A percentile compares a stretch with the other conserved stretches of the same genome.
Conservation (phyloP, 2,888 invertebrate genomes). For the Oscheius sp. region DNA sequence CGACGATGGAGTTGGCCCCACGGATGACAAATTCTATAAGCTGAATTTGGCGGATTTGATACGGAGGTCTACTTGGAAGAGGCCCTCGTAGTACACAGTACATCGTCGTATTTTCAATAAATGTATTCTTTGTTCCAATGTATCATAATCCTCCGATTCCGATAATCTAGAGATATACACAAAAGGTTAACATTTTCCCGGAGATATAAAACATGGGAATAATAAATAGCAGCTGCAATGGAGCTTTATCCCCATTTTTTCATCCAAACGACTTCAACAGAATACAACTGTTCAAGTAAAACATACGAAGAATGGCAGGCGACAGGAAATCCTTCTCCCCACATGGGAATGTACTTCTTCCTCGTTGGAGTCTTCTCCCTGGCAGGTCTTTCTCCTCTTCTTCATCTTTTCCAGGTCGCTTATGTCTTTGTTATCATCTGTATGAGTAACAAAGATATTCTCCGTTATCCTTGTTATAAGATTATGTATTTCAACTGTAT, state of each 20-base stretch:
- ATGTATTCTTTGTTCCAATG: too few species aligned
- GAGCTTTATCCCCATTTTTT: conserved; percentile 12
- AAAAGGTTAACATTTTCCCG: too few species aligned
- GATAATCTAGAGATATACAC: too few species aligned
- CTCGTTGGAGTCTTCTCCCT: background rate
- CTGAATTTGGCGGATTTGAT: too few species aligned
- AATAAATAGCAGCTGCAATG: too few species aligned
- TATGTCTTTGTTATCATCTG: conserved; percentile 1
- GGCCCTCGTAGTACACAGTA: too few species aligned
- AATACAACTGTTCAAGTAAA: conserved; percentile 17
- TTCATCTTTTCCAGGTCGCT: background rate
- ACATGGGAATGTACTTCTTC: conserved; percentile 7
- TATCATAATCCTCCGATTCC: too few species aligned
- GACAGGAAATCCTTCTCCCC: background rate
- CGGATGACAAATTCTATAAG: too few species aligned
- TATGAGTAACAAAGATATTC: conserved; percentile 2
- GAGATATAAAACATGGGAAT: too few species aligned
- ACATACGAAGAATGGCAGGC: conserved; percentile 12
- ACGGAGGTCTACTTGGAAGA: too few species aligned
- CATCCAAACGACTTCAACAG: background rate
- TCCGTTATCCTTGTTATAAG: conserved; percentile 1
- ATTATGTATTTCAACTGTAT: conserved; percentile 19
- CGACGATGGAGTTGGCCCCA: too few species aligned
- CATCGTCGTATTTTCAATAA: too few species aligned
- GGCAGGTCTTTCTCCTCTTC: background rate